phyloP scores from a whole-genome alignment of 2,888 invertebrate genomes.

The Pegoplata infirma region DNA sequence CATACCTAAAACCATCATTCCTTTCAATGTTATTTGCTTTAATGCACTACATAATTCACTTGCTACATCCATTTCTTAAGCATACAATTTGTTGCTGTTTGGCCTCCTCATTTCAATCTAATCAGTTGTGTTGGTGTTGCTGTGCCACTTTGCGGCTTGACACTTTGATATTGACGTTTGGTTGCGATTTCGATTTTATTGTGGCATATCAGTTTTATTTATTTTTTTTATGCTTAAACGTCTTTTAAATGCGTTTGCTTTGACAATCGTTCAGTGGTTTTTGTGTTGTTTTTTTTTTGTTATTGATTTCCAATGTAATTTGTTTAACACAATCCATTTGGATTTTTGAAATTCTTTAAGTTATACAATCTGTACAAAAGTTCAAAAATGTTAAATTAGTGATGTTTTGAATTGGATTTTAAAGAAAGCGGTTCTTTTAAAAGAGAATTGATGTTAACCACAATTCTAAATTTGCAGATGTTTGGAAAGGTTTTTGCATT shows the following conservation, averaged over 20 bases:
- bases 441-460: too few species aligned
- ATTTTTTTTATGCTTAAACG: slow-evolving; percentile 24
- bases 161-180: slow-evolving; percentile 58
- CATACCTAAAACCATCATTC: not conserved
- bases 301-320: slow-evolving; percentile 65
- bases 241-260: slow-evolving; percentile 39
- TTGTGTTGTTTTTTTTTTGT: slow-evolving; percentile 43
- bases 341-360: slow-evolving; percentile 50
- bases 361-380: not conserved
- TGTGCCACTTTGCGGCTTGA: slow-evolving; percentile 65
- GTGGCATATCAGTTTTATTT: slow-evolving; percentile 31
- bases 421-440: not conserved
- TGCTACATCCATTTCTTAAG: slow-evolving; percentile 52
- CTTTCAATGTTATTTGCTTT: slow-evolving; percentile 62
- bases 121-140: slow-evolving; percentile 56
- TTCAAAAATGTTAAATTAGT: not conserved
- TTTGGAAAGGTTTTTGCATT: too few species aligned
- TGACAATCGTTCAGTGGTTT: slow-evolving; percentile 11
- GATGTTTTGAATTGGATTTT: not conserved
- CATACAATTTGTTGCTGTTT: slow-evolving; percentile 25
- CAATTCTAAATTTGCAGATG: too few species aligned
- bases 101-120: slow-evolving; percentile 44
- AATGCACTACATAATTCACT: slow-evolving; percentile 74
- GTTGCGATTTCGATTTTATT: slow-evolving; percentile 27
- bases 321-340: slow-evolving; percentile 66